Evolutionary conservation across 2,113 vertebrate genomes (phyloP).

Genomic region (Macquaria ambigua): DNA sequence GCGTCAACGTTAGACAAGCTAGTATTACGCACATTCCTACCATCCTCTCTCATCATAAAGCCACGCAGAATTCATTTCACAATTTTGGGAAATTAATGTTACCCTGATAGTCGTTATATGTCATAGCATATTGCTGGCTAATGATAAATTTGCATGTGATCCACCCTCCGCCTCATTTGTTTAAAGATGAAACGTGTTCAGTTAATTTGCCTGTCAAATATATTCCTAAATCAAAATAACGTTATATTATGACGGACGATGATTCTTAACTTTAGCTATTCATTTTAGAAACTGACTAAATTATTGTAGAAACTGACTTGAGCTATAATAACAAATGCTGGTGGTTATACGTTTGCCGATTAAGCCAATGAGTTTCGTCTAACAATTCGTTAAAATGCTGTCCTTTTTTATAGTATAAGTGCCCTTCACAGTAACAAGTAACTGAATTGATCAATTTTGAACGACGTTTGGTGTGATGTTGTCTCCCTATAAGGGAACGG

Average conservation of each 20-base stretch:
- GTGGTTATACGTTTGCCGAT: neutral
- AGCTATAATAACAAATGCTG: neutral
- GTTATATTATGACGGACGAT: neutral
- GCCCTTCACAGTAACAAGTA: neutral
- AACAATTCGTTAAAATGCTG: neutral
- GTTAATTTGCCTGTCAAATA: neutral
- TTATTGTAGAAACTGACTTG: conserved; percentile 2
- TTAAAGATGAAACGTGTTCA: neutral
- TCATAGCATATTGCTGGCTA: neutral
- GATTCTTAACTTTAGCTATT: neutral
- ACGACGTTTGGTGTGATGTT: neutral
- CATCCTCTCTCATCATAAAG: neutral
- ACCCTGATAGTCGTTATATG: neutral
- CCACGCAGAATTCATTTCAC: neutral
- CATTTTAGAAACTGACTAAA: neutral
- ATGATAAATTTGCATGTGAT: neutral
- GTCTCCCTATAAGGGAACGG: neutral
- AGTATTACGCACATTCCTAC: conserved; percentile 26
- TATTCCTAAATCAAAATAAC: neutral
- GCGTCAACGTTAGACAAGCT: conserved; percentile 57
- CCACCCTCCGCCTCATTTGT: neutral
- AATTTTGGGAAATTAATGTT: neutral
- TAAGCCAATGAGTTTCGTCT: neutral
- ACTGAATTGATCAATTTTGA: neutral
- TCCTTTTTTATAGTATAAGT: fast-evolving